phyloP scores from a whole-genome alignment of 2,888 invertebrate species.

The Ichneumoninae sp. region DNA sequence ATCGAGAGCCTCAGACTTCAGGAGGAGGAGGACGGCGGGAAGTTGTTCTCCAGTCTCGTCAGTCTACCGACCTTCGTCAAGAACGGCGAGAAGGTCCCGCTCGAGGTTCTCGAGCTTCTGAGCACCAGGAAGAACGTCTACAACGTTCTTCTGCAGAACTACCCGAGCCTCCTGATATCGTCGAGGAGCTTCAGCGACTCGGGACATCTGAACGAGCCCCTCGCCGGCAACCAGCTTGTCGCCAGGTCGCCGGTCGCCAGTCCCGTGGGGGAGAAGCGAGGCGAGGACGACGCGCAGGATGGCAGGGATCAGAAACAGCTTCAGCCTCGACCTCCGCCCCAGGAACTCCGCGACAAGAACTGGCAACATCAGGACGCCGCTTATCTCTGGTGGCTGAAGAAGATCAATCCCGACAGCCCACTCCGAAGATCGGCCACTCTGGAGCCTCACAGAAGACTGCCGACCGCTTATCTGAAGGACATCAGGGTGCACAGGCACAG shows the following conservation, averaged over 20 bases:
- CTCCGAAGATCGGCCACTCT: slow-evolving; percentile 80
- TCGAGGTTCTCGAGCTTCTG: slow-evolving; percentile 91
- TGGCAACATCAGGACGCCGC: slow-evolving; percentile 84
- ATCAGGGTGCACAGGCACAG: slow-evolving; percentile 91
- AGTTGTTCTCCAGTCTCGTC: slow-evolving; percentile 92
- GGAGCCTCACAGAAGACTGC: slow-evolving; percentile 83
- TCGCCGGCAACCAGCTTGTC: slow-evolving; percentile 59
- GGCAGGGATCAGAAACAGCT: slow-evolving; percentile 23
- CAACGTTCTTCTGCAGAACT: slow-evolving; percentile 90
- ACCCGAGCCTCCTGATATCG: slow-evolving; percentile 89
- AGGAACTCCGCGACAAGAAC: slow-evolving; percentile 32
- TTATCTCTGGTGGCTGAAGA: slow-evolving; percentile 86
- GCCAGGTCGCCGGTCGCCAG: slow-evolving; percentile 78
- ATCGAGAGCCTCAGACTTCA: slow-evolving; percentile 76
- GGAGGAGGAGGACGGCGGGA: slow-evolving; percentile 81
- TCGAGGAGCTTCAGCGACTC: slow-evolving; percentile 91
- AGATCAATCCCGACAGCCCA: slow-evolving; percentile 83
- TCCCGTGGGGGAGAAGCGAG: slow-evolving; percentile 75
- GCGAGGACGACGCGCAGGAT: background rate
- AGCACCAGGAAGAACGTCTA: slow-evolving; percentile 90
- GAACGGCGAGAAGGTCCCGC: slow-evolving; percentile 91
- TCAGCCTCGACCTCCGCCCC: background rate
- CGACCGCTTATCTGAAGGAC: slow-evolving; percentile 90
- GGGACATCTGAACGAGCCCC: slow-evolving; percentile 85
- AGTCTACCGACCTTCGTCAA: slow-evolving; percentile 93